These are phyloP conservation scores for Lordiphosa stackelbergi DNA, from an alignment of 1,140 invertebrate genomes.

Conservation along the genomic window DNA sequence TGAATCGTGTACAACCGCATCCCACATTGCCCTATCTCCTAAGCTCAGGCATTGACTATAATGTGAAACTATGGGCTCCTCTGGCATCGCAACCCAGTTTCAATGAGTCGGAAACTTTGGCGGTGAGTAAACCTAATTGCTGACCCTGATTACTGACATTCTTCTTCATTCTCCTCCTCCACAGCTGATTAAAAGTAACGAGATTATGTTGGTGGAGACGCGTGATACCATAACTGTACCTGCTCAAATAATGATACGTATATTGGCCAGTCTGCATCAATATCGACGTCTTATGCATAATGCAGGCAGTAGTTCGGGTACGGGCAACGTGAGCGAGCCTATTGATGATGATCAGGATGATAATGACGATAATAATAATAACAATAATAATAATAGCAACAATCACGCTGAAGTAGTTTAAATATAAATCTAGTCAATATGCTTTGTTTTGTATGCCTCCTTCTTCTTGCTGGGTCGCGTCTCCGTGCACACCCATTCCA, in stretches of 20 bases:
- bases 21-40: constrained; percentile 88
- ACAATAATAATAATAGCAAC: not conserved
- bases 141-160: not conserved
- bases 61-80: constrained; percentile 92
- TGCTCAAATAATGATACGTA: constrained; percentile 91
- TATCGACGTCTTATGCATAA: constrained; percentile 33
- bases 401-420: constrained; percentile 3
- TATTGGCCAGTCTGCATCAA: constrained; percentile 87
- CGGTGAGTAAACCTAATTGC: constrained; percentile 79
- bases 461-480: no score
- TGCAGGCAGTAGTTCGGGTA: constrained; percentile 1
- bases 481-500: no score
- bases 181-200: constrained; percentile 89
- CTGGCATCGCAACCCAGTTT: constrained; percentile 81
- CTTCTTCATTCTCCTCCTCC: constrained; percentile 47
- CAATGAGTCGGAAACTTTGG: constrained; percentile 83
- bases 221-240: constrained; percentile 93
- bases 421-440: constrained; percentile 8
- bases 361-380: not conserved
- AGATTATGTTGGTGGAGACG: constrained; percentile 92
- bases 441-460: no score
- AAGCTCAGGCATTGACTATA: constrained; percentile 93
- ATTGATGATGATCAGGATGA: not conserved
- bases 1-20: constrained; percentile 93
- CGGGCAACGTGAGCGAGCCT: not conserved